Evolutionary conservation across 2,797 vertebrate species (phyloP), one percentile per base, ranked within the genome.

Genomic region (Columba guinea): DNA sequence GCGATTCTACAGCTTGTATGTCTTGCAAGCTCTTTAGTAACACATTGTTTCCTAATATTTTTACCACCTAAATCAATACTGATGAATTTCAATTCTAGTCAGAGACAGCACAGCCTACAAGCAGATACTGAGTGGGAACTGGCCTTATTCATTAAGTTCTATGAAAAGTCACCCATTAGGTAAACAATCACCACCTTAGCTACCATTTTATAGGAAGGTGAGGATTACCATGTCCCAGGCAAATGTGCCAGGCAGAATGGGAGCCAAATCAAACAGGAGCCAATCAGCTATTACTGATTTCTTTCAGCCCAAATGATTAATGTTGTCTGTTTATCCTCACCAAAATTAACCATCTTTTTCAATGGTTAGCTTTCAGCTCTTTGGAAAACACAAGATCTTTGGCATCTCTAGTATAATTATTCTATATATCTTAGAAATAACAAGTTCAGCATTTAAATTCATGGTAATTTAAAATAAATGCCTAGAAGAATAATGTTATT

Each of bases 21-120:
- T 85, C 93, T 92, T 88, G 91, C 94, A 96, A 96, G 65, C 94
- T 95, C 92, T 97, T 98, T 94, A 96, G 89, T 97, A 98, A 97
- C 88, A 58, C 84, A 94, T 88, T 93, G 89, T 86, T 97, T 98
- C 97, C 96, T 95, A 95, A 94, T 70, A 94, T 95, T 97, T 94
- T 97, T 96, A 90, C 84, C 94, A 96, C 87, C 93, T 96, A 92
- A 88, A 96, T 94, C 77, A 94, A 88, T 95, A 95, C 75, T 95
- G 95, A 97, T 96, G 84, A 95, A 97, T 97, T 97, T 96, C 95
- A 90, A 21, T 95, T 92, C 89, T n/a, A 56, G 80, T 81, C 93
- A 93, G 64, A 88, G 91, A 74, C 77, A 97, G 87, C 17, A 15
- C 22, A 39, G 90, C 92, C 89, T 80, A 34, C 64, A 78, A 94